Percentiles rank a stretch among this genome's conserved stretches.
Conservation (phyloP, 2,797 vertebrate species). For the Craterocephalus amniculus region DNA sequence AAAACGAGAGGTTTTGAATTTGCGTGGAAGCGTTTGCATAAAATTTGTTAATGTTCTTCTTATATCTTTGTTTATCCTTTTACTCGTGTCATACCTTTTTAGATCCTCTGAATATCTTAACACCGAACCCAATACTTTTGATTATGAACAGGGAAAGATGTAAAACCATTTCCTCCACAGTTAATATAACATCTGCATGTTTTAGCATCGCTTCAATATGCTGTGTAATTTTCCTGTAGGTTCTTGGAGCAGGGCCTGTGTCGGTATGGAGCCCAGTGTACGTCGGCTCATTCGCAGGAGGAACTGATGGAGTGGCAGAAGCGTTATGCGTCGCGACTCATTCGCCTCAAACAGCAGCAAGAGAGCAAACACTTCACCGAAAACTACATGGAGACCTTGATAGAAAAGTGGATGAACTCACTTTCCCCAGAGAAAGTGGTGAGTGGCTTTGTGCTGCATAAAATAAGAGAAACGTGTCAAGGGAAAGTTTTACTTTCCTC, state of each 20-base stretch:
- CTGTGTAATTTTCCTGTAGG: slow-evolving; percentile 71
- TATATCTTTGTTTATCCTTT: neutral
- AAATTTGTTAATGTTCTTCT: neutral
- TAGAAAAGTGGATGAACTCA: slow-evolving; percentile 99
- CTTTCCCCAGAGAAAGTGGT: slow-evolving; percentile 99
- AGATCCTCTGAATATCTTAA: neutral
- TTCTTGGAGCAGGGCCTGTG: slow-evolving; percentile 98
- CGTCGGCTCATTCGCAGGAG: slow-evolving; percentile 97
- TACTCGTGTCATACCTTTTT: neutral
- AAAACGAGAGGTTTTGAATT: neutral
- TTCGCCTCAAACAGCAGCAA: slow-evolving; percentile 96
- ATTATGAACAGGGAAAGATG: neutral
- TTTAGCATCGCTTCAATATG: slow-evolving; percentile 9
- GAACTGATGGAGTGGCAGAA: slow-evolving; percentile 99
- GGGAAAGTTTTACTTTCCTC: no score
- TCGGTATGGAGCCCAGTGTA: slow-evolving; percentile 98
- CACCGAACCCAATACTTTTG: neutral
- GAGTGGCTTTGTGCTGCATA: slow-evolving; percentile 49
- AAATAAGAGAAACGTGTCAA: neutral
- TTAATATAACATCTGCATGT: neutral
- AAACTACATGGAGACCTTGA: slow-evolving; percentile 98
- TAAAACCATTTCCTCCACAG: neutral
- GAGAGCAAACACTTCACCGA: slow-evolving; percentile 96
- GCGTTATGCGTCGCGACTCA: slow-evolving; percentile 95
- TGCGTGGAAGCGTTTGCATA: neutral